Evolutionary conservation across 1,140 invertebrate species (phyloP).

Genomic region (Helicoverpa zea): DNA sequence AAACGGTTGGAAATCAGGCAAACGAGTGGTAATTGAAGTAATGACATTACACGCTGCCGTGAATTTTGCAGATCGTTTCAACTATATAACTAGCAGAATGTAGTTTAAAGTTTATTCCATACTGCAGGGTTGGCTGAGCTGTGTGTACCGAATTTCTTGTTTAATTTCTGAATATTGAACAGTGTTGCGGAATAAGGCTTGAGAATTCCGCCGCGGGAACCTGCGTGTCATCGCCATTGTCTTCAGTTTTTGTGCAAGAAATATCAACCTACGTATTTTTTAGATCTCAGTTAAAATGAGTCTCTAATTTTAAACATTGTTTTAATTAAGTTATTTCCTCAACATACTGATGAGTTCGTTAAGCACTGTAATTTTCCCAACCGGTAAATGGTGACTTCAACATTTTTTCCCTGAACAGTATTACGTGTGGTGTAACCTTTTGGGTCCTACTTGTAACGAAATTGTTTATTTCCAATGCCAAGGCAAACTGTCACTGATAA

Average conservation of each 20-base stretch:
- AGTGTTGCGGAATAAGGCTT: conserved; percentile 42
- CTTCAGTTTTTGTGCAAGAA: neutral
- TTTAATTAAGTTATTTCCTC: conserved; percentile 6
- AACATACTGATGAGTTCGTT: neutral
- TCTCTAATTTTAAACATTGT: neutral
- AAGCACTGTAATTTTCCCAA: neutral
- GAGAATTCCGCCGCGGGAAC: conserved; percentile 47
- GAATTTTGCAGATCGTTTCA: conserved; percentile 10
- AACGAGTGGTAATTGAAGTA: conserved; percentile 28
- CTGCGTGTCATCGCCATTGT: conserved; percentile 35
- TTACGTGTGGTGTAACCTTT: no score
- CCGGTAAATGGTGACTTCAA: neutral
- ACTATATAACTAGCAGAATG: conserved; percentile 4
- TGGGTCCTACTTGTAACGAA: neutral
- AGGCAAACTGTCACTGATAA: neutral
- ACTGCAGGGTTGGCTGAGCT: no score
- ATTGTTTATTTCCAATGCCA: neutral
- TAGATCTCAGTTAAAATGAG: neutral
- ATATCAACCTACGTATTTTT: neutral
- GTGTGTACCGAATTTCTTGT: neutral
- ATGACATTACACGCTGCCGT: conserved; percentile 9
- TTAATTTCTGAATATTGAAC: neutral
- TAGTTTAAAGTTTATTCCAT: neutral
- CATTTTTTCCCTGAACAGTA: neutral
- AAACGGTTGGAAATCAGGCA: conserved; percentile 2